Conservation (phyloP, 2,888 invertebrate genomes). For the Pammene fasciana region DNA sequence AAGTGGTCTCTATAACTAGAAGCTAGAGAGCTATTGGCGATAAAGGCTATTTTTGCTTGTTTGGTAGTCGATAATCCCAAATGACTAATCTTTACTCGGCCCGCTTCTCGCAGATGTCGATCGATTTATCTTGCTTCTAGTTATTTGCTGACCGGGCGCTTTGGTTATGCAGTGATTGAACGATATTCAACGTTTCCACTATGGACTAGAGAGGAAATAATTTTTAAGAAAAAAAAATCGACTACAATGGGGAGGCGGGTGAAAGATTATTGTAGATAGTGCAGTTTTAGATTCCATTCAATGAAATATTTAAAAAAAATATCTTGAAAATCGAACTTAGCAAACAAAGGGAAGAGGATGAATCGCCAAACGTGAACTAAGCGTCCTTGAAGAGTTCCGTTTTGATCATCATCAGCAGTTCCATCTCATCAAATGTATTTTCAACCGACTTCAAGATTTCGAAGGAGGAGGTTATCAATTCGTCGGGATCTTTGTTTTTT, state of each 20-base stretch:
- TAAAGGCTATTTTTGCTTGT: conserved; percentile 37
- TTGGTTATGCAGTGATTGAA: conserved; percentile 54
- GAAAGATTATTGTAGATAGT: no score
- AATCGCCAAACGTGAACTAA: no score
- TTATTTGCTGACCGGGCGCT: conserved; percentile 65
- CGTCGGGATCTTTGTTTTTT: no score
- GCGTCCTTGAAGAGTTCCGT: no score
- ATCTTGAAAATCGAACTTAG: no score
- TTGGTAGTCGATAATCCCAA: conserved; percentile 61
- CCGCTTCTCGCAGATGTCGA: conserved; percentile 73
- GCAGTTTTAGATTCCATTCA: no score
- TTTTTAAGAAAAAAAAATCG: not conserved
- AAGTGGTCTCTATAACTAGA: not conserved
- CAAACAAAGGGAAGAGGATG: no score
- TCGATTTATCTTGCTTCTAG: conserved; percentile 77
- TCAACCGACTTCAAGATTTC: no score
- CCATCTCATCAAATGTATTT: no score
- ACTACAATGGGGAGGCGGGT: not conserved
- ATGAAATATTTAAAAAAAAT: no score
- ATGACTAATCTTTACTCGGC: conserved; percentile 71
- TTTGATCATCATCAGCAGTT: no score
- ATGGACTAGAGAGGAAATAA: not conserved
- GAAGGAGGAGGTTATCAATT: no score
- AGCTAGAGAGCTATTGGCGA: not conserved
- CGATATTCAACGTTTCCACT: conserved; percentile 30